Evolutionary conservation across 2,113 vertebrate genomes (phyloP), one percentile per base, ranked within the genome.

Genomic region (Amphiprion ocellaris): DNA sequence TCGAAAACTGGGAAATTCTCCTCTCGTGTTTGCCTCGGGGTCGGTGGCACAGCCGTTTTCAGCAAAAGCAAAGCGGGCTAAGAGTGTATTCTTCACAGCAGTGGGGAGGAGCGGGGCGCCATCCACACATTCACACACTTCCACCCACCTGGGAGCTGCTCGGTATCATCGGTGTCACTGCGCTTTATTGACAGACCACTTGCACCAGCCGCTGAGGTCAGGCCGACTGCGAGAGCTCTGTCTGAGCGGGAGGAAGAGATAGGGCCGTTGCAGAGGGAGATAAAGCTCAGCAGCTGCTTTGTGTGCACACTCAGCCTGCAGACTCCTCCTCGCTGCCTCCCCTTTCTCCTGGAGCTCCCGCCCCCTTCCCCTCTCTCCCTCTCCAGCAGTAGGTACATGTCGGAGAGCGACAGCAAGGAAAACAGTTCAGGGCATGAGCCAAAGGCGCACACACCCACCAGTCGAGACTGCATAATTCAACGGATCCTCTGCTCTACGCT

Each of bases 381-480:
- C 70, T 69, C 58, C 81, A 79, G 79, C 86, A 60, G 69, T 79
- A 86, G 75, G 74, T 90, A 69, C 81, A 82, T 91, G 88, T 88
- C 78, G 88, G 90, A 74, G 86, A 91, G 87, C 78, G 64, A 80
- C 86, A 71, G 88, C 81, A 58, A 84, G 77, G 74, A 91, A 86
- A 87, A 77, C 81, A 92, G 83, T 90, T 77, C 77, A 89, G 87
- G 91, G 83, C 90, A 53, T 80, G 69, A 92, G 89, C 89, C 92
- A 91, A 90, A 90, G 84, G 61, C 81, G 5, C 78, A 81, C 88
- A 90, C 92, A 90, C 84, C 78, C 86, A 90, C 84, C 56, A 82
- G 69, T 74, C 69, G 74, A 87, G 84, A 60, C 87, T 85, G 79
- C 75, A 55, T 80, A 81, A 55, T 81, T 85, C 53, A 71, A 52